Base-by-base conservation (phyloP, 2,888 invertebrate species). In the Limenitis camilla region DNA sequence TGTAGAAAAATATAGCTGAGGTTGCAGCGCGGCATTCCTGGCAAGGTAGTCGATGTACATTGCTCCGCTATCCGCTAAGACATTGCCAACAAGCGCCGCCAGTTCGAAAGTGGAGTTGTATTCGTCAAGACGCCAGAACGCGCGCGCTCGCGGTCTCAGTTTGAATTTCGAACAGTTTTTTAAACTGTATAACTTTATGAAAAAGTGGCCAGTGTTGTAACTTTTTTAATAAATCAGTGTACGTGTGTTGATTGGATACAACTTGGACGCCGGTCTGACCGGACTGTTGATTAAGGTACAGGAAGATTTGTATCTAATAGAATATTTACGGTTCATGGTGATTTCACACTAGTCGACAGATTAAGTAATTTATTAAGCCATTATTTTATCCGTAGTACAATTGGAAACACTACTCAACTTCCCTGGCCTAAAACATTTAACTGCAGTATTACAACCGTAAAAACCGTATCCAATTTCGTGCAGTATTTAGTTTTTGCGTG, bases 91-190 rank as follows among this genome's bases (percentile, higher is more conserved):
- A 9, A 35, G 45, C 64, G 60, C 64, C 65, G 55, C 74, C 82
- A 86, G 86, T 86, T 83, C 74, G 85, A 85, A 84, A 83, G 81
- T 81, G 76, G 76, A 74, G 76, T 71, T 71, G 71, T 71, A 66
- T 66, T 67, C 58, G 74, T 68, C 68, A 75, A 73, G 81, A 81
- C 86, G 85, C 71, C 63, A 36, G 30, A 28, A 29, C 35, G 36
- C 19, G 30, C 36, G 36, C 45, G 29, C 9, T 29, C 36, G 30
- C 70, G 68, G 71, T 72, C 67, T 58, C 65, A 65, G 53, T 52
- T 55, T 45, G 40, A 43, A 49, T 49, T 28, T 49, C 56, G 53
- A 52, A 47, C 46, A 55, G 49, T 44, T 52, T 61, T 61, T 56
- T 51, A 59, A 59, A 55, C 43, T 59, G 39, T 58, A 54, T 59